Evolutionary conservation across 2,888 invertebrate genomes (phyloP).

Genomic region (Plagiodera versicolora): DNA sequence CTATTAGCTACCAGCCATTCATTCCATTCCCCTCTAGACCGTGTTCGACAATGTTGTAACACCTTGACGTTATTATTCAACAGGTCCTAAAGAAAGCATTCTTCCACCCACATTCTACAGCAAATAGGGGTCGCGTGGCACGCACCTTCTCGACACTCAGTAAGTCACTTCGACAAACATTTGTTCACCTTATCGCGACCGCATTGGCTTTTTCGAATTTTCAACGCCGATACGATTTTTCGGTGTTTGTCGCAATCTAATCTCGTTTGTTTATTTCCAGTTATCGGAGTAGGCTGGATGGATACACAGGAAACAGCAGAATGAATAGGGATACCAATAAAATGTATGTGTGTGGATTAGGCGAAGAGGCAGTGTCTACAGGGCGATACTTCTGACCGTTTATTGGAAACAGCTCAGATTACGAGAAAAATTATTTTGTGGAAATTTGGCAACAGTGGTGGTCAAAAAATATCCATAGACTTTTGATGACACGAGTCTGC

Average conservation of each 20-base stretch:
- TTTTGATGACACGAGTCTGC: no score
- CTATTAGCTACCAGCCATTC: not conserved
- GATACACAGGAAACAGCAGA: constrained; percentile 23
- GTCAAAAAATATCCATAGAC: no score
- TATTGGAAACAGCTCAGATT: no score
- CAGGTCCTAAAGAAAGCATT: constrained; percentile 42
- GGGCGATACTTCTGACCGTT: no score
- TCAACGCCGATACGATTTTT: not conserved
- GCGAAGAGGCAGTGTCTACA: not conserved
- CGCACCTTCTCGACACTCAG: constrained; percentile 33
- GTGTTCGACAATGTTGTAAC: constrained; percentile 28
- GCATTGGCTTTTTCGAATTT: not conserved
- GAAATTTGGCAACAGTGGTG: no score
- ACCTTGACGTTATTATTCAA: constrained; percentile 38
- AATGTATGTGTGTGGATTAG: not conserved
- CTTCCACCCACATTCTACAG: constrained; percentile 42
- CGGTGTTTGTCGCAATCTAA: constrained; percentile 35
- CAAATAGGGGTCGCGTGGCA: constrained; percentile 42
- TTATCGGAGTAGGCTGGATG: constrained; percentile 31
- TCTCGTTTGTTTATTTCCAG: constrained; percentile 28
- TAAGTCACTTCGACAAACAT: constrained; percentile 27
- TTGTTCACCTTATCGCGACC: constrained; percentile 17
- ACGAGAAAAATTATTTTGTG: no score
- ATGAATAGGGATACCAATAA: not conserved
- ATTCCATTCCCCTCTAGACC: constrained; percentile 18